Percentiles rank a stretch among this genome's conserved stretches.
These are phyloP conservation scores for Onthophagus taurus DNA, from an alignment of 1,140 invertebrate species.

Conservation along the genomic window DNA sequence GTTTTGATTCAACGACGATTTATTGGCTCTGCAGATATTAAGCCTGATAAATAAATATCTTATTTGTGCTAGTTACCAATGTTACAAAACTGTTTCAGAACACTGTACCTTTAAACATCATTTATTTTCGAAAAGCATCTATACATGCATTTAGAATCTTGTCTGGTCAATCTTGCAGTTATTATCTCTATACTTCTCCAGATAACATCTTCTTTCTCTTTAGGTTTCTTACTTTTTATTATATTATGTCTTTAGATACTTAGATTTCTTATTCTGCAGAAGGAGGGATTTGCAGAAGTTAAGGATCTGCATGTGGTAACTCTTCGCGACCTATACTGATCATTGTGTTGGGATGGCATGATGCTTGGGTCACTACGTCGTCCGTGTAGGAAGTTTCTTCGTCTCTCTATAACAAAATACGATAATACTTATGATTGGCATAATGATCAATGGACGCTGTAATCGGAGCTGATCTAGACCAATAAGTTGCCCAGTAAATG, in stretches of 20 bases:
- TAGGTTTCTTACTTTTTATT: not conserved
- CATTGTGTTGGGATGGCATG: too few species aligned
- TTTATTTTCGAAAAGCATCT: conserved; percentile 3
- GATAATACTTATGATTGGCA: too few species aligned
- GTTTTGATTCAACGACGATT: not conserved
- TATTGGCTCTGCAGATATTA: conserved; percentile 1
- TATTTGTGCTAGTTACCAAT: conserved; percentile 1
- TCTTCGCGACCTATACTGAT: too few species aligned
- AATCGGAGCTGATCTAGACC: too few species aligned
- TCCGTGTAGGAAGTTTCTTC: too few species aligned
- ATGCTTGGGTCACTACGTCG: too few species aligned
- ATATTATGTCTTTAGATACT: not conserved
- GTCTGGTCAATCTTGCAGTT: not conserved
- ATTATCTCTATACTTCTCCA: not conserved
- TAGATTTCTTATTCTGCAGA: not conserved
- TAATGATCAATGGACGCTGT: too few species aligned
- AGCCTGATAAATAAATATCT: conserved; percentile 7
- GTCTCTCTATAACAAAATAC: too few species aligned
- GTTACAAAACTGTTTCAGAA: conserved; percentile 2
- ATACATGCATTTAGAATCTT: not conserved
- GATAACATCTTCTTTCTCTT: conserved; percentile 5
- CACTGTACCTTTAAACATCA: not conserved
- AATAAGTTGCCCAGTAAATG: too few species aligned
- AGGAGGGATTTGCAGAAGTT: too few species aligned
- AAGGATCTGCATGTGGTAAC: too few species aligned